Conservation (phyloP, 1,140 invertebrate genomes). For the Helicoverpa zea region DNA sequence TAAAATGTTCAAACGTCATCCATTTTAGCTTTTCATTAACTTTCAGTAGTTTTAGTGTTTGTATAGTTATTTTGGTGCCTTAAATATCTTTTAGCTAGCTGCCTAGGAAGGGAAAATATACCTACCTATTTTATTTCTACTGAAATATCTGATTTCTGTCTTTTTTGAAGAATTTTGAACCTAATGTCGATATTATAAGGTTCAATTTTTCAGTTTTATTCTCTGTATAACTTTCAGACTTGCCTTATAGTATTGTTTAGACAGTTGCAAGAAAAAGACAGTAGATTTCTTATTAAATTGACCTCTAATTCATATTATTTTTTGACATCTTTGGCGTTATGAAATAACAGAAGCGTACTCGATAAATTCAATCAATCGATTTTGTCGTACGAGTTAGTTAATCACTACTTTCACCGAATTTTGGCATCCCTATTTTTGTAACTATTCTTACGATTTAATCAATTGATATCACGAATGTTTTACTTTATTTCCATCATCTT, state of each 20-base stretch:
- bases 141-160: neutral
- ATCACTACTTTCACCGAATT: neutral
- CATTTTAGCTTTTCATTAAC: neutral
- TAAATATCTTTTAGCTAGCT: constrained; percentile 29
- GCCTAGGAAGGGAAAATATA: neutral
- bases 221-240: too few species aligned
- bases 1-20: constrained; percentile 25
- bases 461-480: neutral
- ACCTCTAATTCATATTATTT: too few species aligned
- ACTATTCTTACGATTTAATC: neutral
- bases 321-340: too few species aligned
- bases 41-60: constrained; percentile 26
- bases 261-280: too few species aligned
- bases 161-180: neutral
- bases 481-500: neutral
- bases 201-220: too few species aligned
- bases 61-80: constrained; percentile 44
- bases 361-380: neutral
- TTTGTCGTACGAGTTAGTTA: constrained; percentile 1
- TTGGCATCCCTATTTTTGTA: neutral
- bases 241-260: too few species aligned
- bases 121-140: neutral
- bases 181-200: neutral
- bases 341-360: neutral
- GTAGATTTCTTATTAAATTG: too few species aligned